phyloP scores from a whole-genome alignment of 2,797 vertebrate genomes.

The Xenentodon cancila region DNA sequence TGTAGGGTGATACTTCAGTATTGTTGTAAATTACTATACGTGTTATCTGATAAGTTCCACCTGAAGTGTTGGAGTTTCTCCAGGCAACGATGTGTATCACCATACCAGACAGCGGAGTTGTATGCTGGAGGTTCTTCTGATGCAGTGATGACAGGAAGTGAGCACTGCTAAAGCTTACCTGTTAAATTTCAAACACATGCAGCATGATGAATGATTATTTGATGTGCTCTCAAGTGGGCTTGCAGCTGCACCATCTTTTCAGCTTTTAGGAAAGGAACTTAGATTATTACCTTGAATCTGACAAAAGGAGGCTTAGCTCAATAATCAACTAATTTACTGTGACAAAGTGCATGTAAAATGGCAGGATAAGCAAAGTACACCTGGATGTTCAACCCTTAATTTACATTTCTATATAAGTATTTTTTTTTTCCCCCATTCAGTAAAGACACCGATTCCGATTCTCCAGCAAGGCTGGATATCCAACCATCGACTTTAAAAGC shows the following conservation, averaged over 20 bases:
- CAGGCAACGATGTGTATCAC: constrained; percentile 49
- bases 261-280: constrained; percentile 36
- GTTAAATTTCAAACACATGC: constrained; percentile 45
- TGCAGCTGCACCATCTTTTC: constrained; percentile 47
- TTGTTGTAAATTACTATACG: constrained; percentile 43
- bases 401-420: constrained; percentile 17
- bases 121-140: constrained; percentile 43
- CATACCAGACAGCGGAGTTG: constrained; percentile 43
- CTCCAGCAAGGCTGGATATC: too few species aligned
- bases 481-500: too few species aligned
- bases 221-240: constrained; percentile 39
- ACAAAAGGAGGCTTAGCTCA: constrained; percentile 30
- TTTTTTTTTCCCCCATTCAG: background rate
- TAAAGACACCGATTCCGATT: too few species aligned
- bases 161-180: constrained; percentile 52
- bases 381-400: constrained; percentile 38
- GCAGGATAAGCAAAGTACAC: constrained; percentile 26
- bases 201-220: constrained; percentile 40
- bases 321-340: constrained; percentile 36
- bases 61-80: constrained; percentile 51
- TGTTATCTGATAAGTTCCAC: constrained; percentile 50
- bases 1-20: constrained; percentile 48
- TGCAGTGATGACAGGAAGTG: constrained; percentile 51
- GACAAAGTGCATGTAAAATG: constrained; percentile 18
- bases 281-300: constrained; percentile 41